Evolutionary conservation across 2,113 vertebrate species (phyloP).

Genomic region (Rhinoderma darwinii): DNA sequence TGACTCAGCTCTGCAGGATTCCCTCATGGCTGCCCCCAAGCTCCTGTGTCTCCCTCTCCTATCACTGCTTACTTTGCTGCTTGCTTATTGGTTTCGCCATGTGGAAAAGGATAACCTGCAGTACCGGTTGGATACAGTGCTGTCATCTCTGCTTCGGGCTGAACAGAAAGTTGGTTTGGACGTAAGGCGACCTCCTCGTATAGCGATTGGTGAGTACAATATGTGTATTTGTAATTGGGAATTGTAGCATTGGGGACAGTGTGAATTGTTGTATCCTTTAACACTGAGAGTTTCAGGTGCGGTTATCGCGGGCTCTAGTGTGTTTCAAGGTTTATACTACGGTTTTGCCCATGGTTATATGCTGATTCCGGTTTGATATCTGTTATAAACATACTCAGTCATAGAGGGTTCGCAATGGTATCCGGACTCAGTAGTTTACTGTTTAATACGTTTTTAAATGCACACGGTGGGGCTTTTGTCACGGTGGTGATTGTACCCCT

Average conservation of each 20-base stretch:
- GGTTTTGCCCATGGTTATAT: too few relatives aligned
- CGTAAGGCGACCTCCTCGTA: conserved; percentile 70
- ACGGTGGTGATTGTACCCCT: too few relatives aligned
- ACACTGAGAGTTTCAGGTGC: too few relatives aligned
- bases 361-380: too few relatives aligned
- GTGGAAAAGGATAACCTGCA: conserved; percentile 66
- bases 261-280: too few relatives aligned
- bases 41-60: conserved; percentile 67
- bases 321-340: too few relatives aligned
- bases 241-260: too few relatives aligned
- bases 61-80: conserved; percentile 71
- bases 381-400: neutral
- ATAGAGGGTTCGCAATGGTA: too few relatives aligned
- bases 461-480: too few relatives aligned
- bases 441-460: too few relatives aligned
- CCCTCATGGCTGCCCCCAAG: conserved; percentile 41
- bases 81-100: conserved; percentile 74
- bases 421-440: too few relatives aligned
- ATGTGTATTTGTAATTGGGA: neutral
- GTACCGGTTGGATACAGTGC: conserved; percentile 73
- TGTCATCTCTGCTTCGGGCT: conserved; percentile 78
- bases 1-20: neutral
- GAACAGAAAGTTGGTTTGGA: conserved; percentile 75
- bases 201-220: conserved; percentile 72
- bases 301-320: too few relatives aligned